Conservation (phyloP, 2,797 vertebrate species). For the Myotis pilosus region DNA sequence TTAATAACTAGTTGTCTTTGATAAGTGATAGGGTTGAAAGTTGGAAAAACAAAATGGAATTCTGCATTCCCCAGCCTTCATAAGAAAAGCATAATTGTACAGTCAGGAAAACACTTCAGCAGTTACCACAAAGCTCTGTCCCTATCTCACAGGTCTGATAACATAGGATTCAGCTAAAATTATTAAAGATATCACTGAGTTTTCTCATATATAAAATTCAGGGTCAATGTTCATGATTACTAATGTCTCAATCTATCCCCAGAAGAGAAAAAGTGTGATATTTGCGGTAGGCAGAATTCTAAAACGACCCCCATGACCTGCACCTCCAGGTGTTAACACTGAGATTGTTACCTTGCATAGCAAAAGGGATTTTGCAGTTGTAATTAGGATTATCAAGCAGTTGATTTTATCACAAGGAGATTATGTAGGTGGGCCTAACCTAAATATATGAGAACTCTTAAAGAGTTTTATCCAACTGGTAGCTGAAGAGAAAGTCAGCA, state of each 20-base stretch:
- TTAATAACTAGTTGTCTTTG: neutral
- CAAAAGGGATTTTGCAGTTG: neutral
- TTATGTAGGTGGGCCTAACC: neutral
- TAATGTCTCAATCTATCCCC: neutral
- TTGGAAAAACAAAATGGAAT: neutral
- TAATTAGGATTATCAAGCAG: neutral
- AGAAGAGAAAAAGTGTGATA: neutral
- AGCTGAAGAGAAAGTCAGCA: neutral
- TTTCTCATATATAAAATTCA: neutral
- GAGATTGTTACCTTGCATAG: neutral
- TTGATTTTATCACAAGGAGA: neutral
- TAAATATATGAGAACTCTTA: neutral
- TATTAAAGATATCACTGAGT: neutral
- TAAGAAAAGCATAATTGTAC: neutral
- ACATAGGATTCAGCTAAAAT: neutral
- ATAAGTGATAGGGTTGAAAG: neutral
- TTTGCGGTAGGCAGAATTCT: neutral
- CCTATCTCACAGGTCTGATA: neutral
- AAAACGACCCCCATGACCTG: neutral
- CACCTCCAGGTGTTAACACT: neutral
- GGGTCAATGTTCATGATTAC: neutral
- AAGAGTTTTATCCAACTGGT: neutral
- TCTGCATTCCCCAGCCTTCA: neutral
- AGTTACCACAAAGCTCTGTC: neutral
- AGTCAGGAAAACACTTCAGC: neutral